These are phyloP conservation scores for Aleadryas rufinucha DNA, from an alignment of 2,113 vertebrate species.

Conservation along the genomic window DNA sequence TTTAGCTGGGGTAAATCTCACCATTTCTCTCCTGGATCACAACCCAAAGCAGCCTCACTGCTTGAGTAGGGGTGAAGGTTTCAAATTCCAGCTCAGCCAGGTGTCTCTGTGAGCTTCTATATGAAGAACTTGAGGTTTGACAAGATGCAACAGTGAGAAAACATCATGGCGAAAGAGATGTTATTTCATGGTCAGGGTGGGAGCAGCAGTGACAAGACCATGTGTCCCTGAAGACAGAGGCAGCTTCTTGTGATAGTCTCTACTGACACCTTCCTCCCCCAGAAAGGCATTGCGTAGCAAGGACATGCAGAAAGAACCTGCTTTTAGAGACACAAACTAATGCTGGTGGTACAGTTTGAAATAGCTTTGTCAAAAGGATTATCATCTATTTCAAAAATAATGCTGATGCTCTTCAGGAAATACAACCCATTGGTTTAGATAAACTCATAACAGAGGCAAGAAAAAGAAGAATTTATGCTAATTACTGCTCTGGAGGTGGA, in stretches of 20 bases:
- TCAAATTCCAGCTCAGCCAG: neutral
- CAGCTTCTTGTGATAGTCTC: neutral
- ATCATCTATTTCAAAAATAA: neutral
- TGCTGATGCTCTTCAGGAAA: neutral
- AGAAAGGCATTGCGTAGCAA: neutral
- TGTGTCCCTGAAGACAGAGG: neutral
- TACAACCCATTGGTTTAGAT: neutral
- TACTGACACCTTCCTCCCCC: neutral
- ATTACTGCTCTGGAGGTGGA: neutral
- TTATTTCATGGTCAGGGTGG: neutral
- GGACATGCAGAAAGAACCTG: neutral
- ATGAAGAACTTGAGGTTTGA: neutral
- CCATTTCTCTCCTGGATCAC: neutral
- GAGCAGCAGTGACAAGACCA: neutral
- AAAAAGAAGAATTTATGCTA: neutral
- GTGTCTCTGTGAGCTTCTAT: neutral
- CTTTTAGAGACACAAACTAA: neutral
- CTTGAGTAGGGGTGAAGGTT: neutral
- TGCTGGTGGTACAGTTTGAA: neutral
- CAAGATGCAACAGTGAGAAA: neutral
- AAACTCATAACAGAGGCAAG: neutral
- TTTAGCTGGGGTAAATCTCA: neutral
- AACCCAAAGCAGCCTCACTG: neutral
- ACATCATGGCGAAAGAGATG: neutral
- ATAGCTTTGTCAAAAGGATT: neutral